Evolutionary conservation across 2,797 vertebrate genomes (phyloP).

Genomic region (Pseudochaenichthys georgianus): DNA sequence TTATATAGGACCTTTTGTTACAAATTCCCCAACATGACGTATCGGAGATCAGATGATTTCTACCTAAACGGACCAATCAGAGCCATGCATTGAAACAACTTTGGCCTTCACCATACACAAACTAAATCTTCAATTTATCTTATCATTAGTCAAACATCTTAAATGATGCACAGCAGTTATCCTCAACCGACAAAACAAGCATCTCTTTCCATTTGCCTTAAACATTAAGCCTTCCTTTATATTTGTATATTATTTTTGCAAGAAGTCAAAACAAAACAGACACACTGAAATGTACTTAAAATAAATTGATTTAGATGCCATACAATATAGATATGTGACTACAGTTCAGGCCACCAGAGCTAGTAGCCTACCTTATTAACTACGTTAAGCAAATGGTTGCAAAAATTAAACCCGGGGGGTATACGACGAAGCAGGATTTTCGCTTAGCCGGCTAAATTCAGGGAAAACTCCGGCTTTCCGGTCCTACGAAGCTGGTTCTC

Average conservation of each 20-base stretch:
- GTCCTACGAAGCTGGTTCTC: too few relatives aligned
- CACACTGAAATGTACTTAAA: neutral
- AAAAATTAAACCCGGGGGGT: neutral
- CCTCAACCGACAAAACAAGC: neutral
- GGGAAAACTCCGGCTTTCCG: too few relatives aligned
- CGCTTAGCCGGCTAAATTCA: too few relatives aligned
- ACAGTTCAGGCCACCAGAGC: too few relatives aligned
- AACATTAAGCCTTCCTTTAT: neutral
- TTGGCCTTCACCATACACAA: neutral
- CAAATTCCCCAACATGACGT: neutral
- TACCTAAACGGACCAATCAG: neutral
- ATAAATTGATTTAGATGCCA: too few relatives aligned
- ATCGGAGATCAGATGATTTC: neutral
- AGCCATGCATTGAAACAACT: neutral
- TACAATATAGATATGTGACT: too few relatives aligned
- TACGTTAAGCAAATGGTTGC: neutral
- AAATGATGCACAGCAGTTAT: neutral
- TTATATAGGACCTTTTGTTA: neutral
- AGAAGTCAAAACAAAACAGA: neutral
- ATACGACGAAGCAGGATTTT: too few relatives aligned
- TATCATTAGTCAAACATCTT: conserved; percentile 1
- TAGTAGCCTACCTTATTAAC: neutral
- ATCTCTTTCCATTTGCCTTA: neutral
- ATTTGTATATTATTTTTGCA: neutral
- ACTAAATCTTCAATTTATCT: neutral